Conservation (phyloP, 1,140 invertebrate species). For the Zaprionus vittiger region DNA sequence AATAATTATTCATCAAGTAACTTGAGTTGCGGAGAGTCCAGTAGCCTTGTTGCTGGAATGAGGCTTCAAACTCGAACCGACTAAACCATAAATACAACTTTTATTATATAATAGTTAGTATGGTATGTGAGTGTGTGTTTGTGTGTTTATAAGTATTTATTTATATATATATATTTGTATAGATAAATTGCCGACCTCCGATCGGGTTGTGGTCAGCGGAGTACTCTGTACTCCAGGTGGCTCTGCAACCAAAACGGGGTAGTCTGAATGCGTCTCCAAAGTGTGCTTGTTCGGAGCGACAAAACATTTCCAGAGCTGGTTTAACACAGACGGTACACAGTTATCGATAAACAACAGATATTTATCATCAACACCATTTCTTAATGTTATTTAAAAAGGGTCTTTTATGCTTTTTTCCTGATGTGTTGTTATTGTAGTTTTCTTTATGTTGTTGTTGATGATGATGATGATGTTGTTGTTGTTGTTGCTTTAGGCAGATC, state of each 20-base stretch:
- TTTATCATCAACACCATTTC: constrained; percentile 67
- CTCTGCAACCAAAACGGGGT: constrained; percentile 9
- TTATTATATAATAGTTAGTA: constrained; percentile 31
- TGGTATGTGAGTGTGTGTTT: constrained; percentile 24
- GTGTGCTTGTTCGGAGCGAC: constrained; percentile 58
- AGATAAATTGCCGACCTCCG: constrained; percentile 42
- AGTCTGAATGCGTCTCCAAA: constrained; percentile 49
- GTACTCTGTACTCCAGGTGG: constrained; percentile 33
- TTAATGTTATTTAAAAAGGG: constrained; percentile 65
- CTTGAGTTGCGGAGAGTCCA: constrained; percentile 21
- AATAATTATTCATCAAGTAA: constrained; percentile 11
- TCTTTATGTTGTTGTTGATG: neutral
- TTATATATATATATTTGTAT: constrained; percentile 52
- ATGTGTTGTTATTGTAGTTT: constrained; percentile 5
- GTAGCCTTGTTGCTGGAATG: constrained; percentile 13
- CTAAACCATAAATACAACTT: constrained; percentile 49
- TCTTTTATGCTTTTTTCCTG: constrained; percentile 18
- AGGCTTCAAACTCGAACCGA: constrained; percentile 41
- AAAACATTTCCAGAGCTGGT: constrained; percentile 75
- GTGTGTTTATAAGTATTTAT: constrained; percentile 39
- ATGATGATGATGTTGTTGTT: neutral
- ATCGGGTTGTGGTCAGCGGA: neutral
- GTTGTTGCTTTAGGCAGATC: neutral
- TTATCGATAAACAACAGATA: constrained; percentile 74
- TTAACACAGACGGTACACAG: constrained; percentile 80